Conservation (phyloP, 2,888 invertebrate species). For the Idaea biselata region DNA sequence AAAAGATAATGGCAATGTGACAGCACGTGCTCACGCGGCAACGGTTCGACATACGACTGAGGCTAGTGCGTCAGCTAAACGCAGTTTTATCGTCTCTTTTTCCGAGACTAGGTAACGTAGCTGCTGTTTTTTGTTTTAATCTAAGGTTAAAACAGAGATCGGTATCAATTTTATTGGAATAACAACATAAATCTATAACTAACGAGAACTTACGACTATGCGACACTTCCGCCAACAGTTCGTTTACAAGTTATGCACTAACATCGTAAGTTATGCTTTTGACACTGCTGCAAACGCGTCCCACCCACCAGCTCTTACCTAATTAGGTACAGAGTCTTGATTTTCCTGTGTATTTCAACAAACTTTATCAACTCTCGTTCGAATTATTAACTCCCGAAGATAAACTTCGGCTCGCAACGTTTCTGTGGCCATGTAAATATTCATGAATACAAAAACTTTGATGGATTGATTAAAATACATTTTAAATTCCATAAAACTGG, state of each 20-base stretch:
- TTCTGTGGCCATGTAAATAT: slow-evolving; percentile 49
- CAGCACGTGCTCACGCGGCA: too few relatives aligned
- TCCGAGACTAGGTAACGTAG: too few relatives aligned
- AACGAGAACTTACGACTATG: slow-evolving; percentile 32
- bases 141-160: slow-evolving; percentile 17
- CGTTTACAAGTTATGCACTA: slow-evolving; percentile 30
- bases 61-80: too few relatives aligned
- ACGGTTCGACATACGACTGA: too few relatives aligned
- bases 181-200: slow-evolving; percentile 28
- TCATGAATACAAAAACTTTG: slow-evolving; percentile 58
- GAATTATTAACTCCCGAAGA: slow-evolving; percentile 15
- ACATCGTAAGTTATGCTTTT: slow-evolving; percentile 33
- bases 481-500: slow-evolving; percentile 51
- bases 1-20: too few relatives aligned
- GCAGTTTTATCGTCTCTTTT: too few relatives aligned
- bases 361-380: slow-evolving; percentile 13
- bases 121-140: too few relatives aligned
- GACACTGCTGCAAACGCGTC: slow-evolving; percentile 25
- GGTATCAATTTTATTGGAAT: slow-evolving; percentile 17
- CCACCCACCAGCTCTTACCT: slow-evolving; percentile 20
- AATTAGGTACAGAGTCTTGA: slow-evolving; percentile 10
- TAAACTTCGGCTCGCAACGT: slow-evolving; percentile 35
- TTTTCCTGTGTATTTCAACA: slow-evolving; percentile 6
- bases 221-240: slow-evolving; percentile 36
- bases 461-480: slow-evolving; percentile 59